These are phyloP conservation scores for Dermochelys coriacea DNA, from an alignment of 2,797 vertebrate species.

Conservation along the genomic window DNA sequence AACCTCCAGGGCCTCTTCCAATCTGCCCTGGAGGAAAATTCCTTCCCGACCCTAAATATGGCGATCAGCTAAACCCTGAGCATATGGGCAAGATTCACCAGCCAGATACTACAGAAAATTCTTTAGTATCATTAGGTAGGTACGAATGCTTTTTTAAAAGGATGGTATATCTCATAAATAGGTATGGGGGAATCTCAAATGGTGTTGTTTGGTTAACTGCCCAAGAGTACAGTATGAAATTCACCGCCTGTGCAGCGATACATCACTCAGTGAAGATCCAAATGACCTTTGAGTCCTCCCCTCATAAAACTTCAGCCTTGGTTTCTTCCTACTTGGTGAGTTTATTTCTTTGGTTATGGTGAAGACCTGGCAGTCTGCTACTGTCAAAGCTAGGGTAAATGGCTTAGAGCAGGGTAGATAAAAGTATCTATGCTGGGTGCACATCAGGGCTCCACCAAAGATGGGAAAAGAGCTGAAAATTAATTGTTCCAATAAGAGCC, in stretches of 20 bases:
- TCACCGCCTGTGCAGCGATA: background rate
- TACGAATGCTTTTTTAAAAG: background rate
- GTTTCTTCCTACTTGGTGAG: background rate
- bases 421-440: background rate
- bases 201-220: background rate
- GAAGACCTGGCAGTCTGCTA: background rate
- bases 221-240: background rate
- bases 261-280: background rate
- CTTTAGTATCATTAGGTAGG: background rate
- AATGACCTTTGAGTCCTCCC: background rate
- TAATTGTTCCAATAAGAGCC: background rate
- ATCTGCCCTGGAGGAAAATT: too few relatives aligned
- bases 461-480: background rate
- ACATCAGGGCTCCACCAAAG: background rate
- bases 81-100: too few relatives aligned
- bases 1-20: too few relatives aligned
- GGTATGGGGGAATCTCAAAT: background rate
- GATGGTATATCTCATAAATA: background rate
- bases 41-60: too few relatives aligned
- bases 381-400: background rate
- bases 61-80: too few relatives aligned
- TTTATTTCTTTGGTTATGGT: background rate
- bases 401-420: background rate
- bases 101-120: too few relatives aligned
- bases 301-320: background rate